phyloP scores from a whole-genome alignment of 2,113 vertebrate species.

The Microcebus ravelobensis region DNA sequence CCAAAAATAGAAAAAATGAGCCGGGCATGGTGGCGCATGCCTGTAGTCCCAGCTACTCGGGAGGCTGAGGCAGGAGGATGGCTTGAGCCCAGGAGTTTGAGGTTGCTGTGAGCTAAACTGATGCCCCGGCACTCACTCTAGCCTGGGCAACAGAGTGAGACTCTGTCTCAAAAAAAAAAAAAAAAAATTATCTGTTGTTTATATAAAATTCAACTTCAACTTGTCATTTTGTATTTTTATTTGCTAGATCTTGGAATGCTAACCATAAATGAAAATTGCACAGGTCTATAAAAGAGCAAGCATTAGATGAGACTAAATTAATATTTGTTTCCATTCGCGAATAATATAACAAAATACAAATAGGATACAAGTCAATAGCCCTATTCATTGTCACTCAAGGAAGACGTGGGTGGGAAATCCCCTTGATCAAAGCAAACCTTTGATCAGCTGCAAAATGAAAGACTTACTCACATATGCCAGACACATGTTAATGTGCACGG shows the following conservation, averaged over 20 bases:
- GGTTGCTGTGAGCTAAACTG: too few relatives aligned
- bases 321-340: not conserved
- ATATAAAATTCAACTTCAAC: not conserved
- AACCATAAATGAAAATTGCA: not conserved
- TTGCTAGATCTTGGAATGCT: not conserved
- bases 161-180: too few relatives aligned
- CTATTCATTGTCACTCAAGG: not conserved
- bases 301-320: not conserved
- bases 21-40: too few relatives aligned
- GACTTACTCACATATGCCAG: not conserved
- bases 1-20: too few relatives aligned
- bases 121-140: too few relatives aligned
- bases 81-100: too few relatives aligned
- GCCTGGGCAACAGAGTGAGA: too few relatives aligned
- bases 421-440: slow-evolving; percentile 2
- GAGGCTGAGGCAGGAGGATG: too few relatives aligned
- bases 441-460: not conserved
- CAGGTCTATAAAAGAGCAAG: not conserved
- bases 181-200: not conserved
- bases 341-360: not conserved
- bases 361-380: not conserved
- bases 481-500: not conserved
- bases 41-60: too few relatives aligned
- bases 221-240: not conserved
- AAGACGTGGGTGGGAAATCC: not conserved